phyloP scores from a whole-genome alignment of 2,113 vertebrate species.

The Mormoops blainvillei region DNA sequence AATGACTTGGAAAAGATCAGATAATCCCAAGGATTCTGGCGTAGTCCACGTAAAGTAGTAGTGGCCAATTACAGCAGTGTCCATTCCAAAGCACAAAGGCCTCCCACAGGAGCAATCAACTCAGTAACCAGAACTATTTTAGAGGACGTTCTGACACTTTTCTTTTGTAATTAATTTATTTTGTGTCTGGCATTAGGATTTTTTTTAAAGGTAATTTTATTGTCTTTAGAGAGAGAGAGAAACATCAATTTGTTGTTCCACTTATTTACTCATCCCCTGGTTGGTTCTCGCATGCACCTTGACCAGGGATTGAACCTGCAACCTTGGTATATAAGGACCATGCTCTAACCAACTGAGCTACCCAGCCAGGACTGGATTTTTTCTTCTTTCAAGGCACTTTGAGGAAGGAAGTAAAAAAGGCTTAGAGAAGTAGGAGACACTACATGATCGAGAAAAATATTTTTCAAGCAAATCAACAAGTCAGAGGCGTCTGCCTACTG shows the following conservation, averaged over 20 bases:
- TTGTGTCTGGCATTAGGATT: constrained; percentile 50
- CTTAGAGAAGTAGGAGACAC: neutral
- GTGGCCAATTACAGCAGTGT: constrained; percentile 64
- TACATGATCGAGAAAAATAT: neutral
- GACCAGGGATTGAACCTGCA: no score
- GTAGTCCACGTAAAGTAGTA: constrained; percentile 66
- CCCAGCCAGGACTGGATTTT: no score
- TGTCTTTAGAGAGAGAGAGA: no score
- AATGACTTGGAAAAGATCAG: constrained; percentile 61
- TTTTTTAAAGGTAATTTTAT: neutral
- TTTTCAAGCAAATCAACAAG: constrained; percentile 38
- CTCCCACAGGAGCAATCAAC: constrained; percentile 62
- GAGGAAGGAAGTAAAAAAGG: neutral
- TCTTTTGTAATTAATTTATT: constrained; percentile 49
- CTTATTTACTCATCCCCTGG: no score
- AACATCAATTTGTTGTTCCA: no score
- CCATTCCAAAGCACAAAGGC: constrained; percentile 62
- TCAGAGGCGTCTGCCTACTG: constrained; percentile 41
- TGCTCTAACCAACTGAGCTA: no score
- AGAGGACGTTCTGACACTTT: constrained; percentile 61
- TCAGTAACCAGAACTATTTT: constrained; percentile 50
- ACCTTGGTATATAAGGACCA: no score
- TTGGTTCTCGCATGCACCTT: no score
- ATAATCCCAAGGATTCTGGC: constrained; percentile 44
- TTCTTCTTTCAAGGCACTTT: constrained; percentile 17